Base-by-base conservation (phyloP, 2,888 invertebrate species). In the Metacarcinus magister region DNA sequence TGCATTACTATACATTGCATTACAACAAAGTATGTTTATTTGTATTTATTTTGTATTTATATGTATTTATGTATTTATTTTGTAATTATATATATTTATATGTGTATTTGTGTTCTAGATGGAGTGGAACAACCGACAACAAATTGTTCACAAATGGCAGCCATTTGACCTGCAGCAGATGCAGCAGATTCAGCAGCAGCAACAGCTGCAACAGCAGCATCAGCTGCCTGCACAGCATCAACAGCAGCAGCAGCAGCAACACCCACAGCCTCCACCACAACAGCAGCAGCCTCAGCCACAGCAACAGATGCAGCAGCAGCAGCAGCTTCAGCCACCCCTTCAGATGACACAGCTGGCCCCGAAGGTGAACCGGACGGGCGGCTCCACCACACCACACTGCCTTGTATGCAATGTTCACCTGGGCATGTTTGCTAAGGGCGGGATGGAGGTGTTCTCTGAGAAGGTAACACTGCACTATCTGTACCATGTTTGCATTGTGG, bases 361-460 rank as follows among this genome's bases (percentile, higher is more conserved):
- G 1, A 96, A 96, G 82, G 60, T 95, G 4, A 48, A n/a, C 39
- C 91, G 91, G 82, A 93, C 89, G 16, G 96, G 96, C 10, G 96
- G 96, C 8, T 96, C 96, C 23, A 67, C 95, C 23, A 96, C 95
- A 0, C 96, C 96, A 0, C 95, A 96, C 48, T 96, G 95, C 46
- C 95, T 96, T 4, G 92, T 95, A 0, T 96, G 96, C 28, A 96
- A 96, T 82, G 95, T 95, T 3, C 95, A 96, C 39, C 93, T 96
- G 13, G 96, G 96, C 60, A 96, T 96, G 96, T 96, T 96, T 95
- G 96, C 96, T 5, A 96, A 96, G 67, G 96, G 96, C 32, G 96
- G 96, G 32, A 95, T 96, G 96, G 96, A 96, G 87, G 95, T 96
- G 13, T 96, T 96, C 60, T 96, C 96, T 60, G 96, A 96, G 39